phyloP scores from a whole-genome alignment of 2,888 invertebrate species.

The Habrosyne pyritoides region DNA sequence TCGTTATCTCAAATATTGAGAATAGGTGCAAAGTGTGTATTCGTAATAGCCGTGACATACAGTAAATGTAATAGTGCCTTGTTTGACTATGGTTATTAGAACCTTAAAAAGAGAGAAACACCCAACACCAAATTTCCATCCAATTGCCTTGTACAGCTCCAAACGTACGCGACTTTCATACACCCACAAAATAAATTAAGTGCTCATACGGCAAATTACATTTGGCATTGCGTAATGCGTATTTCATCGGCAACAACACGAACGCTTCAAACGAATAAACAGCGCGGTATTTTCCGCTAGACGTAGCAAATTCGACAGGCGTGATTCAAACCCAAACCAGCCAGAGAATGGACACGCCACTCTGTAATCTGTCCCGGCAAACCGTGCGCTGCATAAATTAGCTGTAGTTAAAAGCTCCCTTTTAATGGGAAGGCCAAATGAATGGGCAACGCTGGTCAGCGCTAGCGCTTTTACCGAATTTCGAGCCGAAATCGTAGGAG shows the following conservation, averaged over 20 bases:
- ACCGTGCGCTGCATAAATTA: slow-evolving; percentile 79
- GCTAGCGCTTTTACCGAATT: slow-evolving; percentile 47
- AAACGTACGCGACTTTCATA: neutral
- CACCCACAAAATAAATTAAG: slow-evolving; percentile 1
- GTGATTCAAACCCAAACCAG: slow-evolving; percentile 60
- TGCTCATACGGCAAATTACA: neutral
- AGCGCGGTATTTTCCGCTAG: slow-evolving; percentile 54
- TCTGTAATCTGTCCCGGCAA: slow-evolving; percentile 78
- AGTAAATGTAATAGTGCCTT: neutral
- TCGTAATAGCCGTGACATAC: neutral
- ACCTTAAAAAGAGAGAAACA: neutral
- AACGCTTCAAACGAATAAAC: slow-evolving; percentile 50
- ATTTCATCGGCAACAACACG: slow-evolving; percentile 1
- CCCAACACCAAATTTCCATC: neutral
- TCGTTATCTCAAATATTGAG: neutral
- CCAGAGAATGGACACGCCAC: slow-evolving; percentile 59
- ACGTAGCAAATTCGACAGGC: slow-evolving; percentile 60
- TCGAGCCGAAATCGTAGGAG: slow-evolving; percentile 37
- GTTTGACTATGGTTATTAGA: neutral
- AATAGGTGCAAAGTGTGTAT: neutral
- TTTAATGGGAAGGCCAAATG: slow-evolving; percentile 78
- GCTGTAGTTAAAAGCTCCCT: slow-evolving; percentile 78
- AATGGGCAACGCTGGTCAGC: slow-evolving; percentile 63
- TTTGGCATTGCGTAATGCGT: slow-evolving; percentile 1
- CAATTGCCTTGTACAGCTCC: neutral